Evolutionary conservation across 2,797 vertebrate genomes (phyloP).

Genomic region (Pseudomugil tenellus): DNA sequence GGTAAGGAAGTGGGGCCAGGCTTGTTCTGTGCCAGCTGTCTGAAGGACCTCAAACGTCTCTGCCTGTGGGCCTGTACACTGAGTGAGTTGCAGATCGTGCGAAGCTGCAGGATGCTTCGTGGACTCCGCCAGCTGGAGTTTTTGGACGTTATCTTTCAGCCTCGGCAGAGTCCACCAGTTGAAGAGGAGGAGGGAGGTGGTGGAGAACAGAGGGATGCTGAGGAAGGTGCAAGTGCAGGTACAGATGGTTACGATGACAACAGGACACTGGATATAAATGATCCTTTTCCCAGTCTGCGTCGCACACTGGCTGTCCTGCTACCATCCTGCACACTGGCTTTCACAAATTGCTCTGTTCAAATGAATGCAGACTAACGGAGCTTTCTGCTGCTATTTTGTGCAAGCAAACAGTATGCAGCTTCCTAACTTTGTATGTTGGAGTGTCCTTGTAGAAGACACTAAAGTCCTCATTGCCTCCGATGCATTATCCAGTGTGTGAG

Average conservation of each 20-base stretch:
- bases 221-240: constrained; percentile 47
- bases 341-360: constrained; percentile 80
- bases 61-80: constrained; percentile 79
- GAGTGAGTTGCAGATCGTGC: constrained; percentile 77
- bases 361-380: constrained; percentile 65
- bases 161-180: constrained; percentile 62
- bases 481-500: neutral
- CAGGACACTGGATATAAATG: constrained; percentile 56
- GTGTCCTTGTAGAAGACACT: neutral
- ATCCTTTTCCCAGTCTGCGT: constrained; percentile 77
- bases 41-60: constrained; percentile 79
- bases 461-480: neutral
- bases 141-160: constrained; percentile 79
- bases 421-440: neutral
- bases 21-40: constrained; percentile 78
- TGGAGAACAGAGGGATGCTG: constrained; percentile 53
- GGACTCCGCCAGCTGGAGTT: constrained; percentile 79
- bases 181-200: constrained; percentile 61
- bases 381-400: neutral
- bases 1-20: constrained; percentile 83
- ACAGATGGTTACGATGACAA: constrained; percentile 58
- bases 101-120: constrained; percentile 79
- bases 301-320: constrained; percentile 75
- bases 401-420: neutral
- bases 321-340: constrained; percentile 77